Conservation (phyloP, 92 coral and sea anemone species). For the Muricea muricata region DNA sequence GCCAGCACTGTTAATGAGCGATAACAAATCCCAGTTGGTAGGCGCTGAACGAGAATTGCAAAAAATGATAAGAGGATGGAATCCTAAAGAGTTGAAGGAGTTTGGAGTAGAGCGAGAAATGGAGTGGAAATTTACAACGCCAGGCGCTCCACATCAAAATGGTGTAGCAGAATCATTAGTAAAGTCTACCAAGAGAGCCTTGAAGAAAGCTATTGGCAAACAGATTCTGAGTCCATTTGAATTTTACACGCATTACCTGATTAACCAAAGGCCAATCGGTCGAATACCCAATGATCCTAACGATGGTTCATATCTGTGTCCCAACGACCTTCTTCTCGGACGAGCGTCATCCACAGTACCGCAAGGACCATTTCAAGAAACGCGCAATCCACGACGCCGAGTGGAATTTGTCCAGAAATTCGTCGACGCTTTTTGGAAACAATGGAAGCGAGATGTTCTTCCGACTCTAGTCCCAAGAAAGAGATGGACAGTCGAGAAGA, state of each 20-base stretch:
- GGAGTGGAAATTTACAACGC: too few relatives aligned
- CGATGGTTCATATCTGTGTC: too few relatives aligned
- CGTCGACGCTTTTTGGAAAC: background rate
- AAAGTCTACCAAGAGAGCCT: background rate
- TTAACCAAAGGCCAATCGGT: too few relatives aligned
- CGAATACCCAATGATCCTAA: too few relatives aligned
- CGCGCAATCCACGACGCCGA: background rate
- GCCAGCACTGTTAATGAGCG: background rate
- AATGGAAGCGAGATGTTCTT: background rate
- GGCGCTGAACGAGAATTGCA: slow-evolving; percentile 7
- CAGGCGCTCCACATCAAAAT: background rate
- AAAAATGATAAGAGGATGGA: background rate
- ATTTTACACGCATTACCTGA: too few relatives aligned
- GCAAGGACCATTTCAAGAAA: slow-evolving; percentile 1
- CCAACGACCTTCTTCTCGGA: too few relatives aligned
- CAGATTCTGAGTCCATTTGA: background rate
- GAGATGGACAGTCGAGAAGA: background rate
- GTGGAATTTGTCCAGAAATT: background rate
- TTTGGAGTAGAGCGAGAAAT: background rate
- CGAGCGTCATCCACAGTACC: too few relatives aligned
- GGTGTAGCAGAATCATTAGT: background rate
- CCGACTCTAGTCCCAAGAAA: background rate
- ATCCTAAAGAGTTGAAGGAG: background rate
- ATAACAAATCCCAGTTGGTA: background rate
- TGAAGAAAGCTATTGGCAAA: background rate